Percentiles rank a stretch among this genome's conserved stretches.
Evolutionary conservation across 2,797 vertebrate genomes (phyloP).

Genomic region (Pipistrellus pygmaeus): DNA sequence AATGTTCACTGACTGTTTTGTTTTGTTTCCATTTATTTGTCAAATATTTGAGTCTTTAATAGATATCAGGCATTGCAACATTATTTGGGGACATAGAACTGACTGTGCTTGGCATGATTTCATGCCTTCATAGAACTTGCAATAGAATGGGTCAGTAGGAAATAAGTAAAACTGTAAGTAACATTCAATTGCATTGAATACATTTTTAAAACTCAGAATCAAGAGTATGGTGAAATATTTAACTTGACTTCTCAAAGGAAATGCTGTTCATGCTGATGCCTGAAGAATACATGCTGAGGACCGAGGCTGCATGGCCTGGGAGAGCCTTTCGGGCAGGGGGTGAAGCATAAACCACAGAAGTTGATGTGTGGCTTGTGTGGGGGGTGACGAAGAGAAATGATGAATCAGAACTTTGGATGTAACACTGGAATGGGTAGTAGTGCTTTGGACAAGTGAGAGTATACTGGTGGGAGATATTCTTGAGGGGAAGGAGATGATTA

Average conservation of each 20-base stretch:
- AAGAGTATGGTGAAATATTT: not conserved
- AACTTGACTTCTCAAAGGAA: not conserved
- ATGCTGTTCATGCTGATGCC: not conserved
- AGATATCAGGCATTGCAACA: not conserved
- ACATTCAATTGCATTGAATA: not conserved
- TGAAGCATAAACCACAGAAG: not conserved
- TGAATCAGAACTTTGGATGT: not conserved
- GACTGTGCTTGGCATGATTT: not conserved
- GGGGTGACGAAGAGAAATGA: not conserved
- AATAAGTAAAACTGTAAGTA: not conserved
- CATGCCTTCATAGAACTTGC: not conserved
- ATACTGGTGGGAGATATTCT: not conserved
- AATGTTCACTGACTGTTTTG: not conserved
- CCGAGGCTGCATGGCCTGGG: not conserved
- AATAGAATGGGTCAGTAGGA: not conserved
- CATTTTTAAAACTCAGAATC: not conserved
- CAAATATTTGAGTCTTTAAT: not conserved
- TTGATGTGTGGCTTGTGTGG: not conserved
- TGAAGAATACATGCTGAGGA: not conserved
- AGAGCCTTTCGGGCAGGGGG: not conserved
- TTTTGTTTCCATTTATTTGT: not conserved
- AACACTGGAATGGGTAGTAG: fast-evolving
- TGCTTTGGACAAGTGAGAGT: not conserved
- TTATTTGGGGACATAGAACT: not conserved
- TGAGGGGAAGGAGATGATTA: not conserved